Base-by-base conservation (phyloP, 2,888 invertebrate genomes). In the Luperina testacea region DNA sequence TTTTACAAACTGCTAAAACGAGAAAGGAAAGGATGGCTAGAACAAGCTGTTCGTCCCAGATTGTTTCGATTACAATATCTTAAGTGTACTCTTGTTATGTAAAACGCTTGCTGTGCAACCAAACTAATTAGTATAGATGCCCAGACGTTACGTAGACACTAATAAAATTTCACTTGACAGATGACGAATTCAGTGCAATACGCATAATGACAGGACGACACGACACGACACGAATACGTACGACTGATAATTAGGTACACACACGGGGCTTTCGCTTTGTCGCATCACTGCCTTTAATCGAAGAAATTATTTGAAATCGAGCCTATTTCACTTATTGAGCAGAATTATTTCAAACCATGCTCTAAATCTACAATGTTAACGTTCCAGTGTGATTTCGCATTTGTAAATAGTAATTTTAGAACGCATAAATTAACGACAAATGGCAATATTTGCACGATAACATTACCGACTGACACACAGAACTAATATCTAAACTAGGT, bases 111-210 rank as follows among this genome's bases (percentile, higher is more conserved):
- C 53, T 48, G 53, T 75, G 45, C 45, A 63, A 73, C 75, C 51
- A 63, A 82, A 70, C 72, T 4, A 38, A 38, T 38, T 42, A 51
- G 72, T 80, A 74, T 68, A 70, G 72, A 57, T 7, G 27, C 78
- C 74, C 68, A 77, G 74, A 89, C 83, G 81, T 91, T 90, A 90
- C 89, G 90, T 87, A 82, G 87, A 83, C 82, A 75, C 59, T 75
- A 77, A 88, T 89, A 90, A 90, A 92, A 92, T 92, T 92, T 93
- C 93, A 90, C 92, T 91, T 89, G 83, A 89, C 90, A 85, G 86
- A 82, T 87, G 89, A 86, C 80, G 83, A 82, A 86, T 89, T 85
- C 82, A 84, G 78, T 81, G 70, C 81, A 85, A 75, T 80, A 69
- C 83, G 82, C 77, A 84, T 85, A 83, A 85, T 81, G 82, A 80